Evolutionary conservation across 2,797 vertebrate genomes (phyloP).

Genomic region (Linurgus olivaceus): DNA sequence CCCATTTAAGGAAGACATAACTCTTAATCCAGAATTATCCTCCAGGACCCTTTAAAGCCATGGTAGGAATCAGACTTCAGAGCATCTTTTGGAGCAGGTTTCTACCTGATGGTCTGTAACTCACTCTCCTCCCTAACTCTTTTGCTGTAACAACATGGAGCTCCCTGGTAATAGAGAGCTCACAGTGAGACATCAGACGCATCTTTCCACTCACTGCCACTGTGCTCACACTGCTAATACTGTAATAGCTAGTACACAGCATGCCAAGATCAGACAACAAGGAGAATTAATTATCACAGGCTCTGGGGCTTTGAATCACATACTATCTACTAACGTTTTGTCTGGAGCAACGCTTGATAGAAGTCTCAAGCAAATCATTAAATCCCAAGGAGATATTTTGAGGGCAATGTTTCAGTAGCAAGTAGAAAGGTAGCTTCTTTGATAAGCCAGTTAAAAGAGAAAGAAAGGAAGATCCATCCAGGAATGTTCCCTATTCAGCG

Average conservation of each 20-base stretch:
- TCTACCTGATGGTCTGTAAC: not conserved
- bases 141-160: not conserved
- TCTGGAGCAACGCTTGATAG: not conserved
- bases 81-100: not conserved
- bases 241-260: not conserved
- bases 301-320: not conserved
- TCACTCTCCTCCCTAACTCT: not conserved
- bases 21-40: not conserved
- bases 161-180: not conserved
- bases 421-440: not conserved
- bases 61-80: not conserved
- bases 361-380: not conserved
- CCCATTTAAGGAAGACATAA: not conserved
- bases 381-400: not conserved
- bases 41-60: not conserved
- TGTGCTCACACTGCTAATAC: not conserved
- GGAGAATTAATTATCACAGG: constrained; percentile 9
- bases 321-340: not conserved
- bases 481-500: not conserved
- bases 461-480: not conserved
- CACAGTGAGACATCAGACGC: not conserved
- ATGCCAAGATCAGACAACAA: not conserved
- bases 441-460: not conserved
- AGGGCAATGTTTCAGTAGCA: not conserved
- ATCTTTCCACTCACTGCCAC: not conserved